Base-by-base conservation (phyloP, 2,888 invertebrate species). In the Plusia festucae region DNA sequence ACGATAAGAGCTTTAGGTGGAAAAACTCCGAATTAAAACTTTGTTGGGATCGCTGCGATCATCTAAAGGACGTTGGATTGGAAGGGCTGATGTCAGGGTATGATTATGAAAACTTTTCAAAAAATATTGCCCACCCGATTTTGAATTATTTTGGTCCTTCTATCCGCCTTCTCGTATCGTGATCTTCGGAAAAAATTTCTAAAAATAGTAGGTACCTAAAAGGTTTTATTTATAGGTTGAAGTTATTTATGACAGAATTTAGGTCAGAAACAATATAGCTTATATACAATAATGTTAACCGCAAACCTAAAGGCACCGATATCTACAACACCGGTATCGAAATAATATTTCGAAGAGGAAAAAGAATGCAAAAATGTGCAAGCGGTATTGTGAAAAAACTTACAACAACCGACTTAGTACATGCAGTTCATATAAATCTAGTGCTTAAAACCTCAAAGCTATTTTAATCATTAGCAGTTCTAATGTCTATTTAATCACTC, bases 11-110 rank as follows among this genome's bases (percentile, higher is more conserved):
- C 70, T 81, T 69, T 73, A 78, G 73, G 59, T 79, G 68, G 82
- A 78, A 85, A 85, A 82, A 84, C 81, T 72, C 74, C 70, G 86
- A 82, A 85, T 88, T 86, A 87, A 88, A 89, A 87, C 79, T 87
- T 85, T 76, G 55, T 67, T 58, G 53, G 71, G 78, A 79, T 83
- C 68, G 68, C 34, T 59, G 64, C 0, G 16, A 34, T 46, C 22
- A 56, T 65, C 53, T 40, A 15, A 34, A 11, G 52, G 54, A 49
- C 46, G 40, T 40, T 8, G 16, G n/a, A 34, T 20, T 34, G 15
- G 24, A 49, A 13, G 24, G 9, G 11, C 22, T 53, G 11, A 9
- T 34, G 9, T 4, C 9, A 13, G 46, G 15, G 51, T 30, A 55
- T 53, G 55, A n/a, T 59, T 62, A 20, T 16, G 27, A 46, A 46